These are phyloP conservation scores for Tachuris rubrigastra DNA, from an alignment of 2,113 vertebrate genomes.

Conservation along the genomic window DNA sequence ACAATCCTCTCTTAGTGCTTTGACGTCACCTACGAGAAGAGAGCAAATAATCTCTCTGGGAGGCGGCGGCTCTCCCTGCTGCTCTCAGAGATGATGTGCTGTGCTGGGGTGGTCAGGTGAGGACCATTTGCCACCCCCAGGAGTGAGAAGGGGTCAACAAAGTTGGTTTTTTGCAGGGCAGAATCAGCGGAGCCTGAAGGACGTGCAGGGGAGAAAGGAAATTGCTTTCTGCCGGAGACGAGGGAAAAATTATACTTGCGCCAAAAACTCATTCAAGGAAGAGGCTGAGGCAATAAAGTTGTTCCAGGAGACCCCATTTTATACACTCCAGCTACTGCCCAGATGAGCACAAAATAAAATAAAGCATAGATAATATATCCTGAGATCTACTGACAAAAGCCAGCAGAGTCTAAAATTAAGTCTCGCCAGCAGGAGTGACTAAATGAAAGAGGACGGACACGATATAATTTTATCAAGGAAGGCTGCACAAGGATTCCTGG, in stretches of 20 bases:
- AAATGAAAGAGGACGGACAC: not conserved
- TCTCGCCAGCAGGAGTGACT: not conserved
- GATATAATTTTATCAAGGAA: not conserved
- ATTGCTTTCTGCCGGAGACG: slow-evolving; percentile 30
- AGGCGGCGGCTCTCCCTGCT: accelerated
- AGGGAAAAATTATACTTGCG: not conserved
- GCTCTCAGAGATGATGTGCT: not conserved
- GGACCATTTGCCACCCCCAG: not conserved
- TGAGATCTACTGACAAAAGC: slow-evolving; percentile 17
- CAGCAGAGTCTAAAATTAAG: slow-evolving; percentile 34
- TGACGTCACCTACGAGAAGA: not conserved
- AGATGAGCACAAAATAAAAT: slow-evolving; percentile 22
- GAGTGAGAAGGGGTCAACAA: not conserved
- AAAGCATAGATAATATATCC: slow-evolving; percentile 1
- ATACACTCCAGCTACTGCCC: slow-evolving; percentile 15
- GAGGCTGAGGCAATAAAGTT: slow-evolving; percentile 25
- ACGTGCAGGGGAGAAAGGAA: not conserved
- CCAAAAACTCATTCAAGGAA: not conserved
- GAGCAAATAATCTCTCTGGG: accelerated
- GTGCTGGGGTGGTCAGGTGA: not conserved
- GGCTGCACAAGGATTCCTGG: not conserved
- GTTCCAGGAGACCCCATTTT: slow-evolving; percentile 28
- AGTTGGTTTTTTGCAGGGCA: not conserved
- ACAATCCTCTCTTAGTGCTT: not conserved
- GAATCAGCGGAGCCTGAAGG: slow-evolving; percentile 7